Base-by-base conservation (phyloP, 1,140 invertebrate genomes). In the Drosophila sp. region DNA sequence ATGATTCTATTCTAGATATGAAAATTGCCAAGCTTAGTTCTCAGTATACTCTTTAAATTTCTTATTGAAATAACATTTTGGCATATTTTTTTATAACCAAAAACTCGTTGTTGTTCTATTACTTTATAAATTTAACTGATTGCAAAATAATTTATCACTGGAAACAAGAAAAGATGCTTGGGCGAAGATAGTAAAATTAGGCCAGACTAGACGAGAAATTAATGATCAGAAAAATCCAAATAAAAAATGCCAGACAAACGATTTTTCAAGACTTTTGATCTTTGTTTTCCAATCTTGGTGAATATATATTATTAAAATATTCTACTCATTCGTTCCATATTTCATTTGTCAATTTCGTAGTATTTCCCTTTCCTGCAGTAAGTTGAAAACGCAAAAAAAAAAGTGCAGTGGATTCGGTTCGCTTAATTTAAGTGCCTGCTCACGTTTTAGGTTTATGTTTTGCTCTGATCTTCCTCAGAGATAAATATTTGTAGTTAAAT, bases 381-480 rank as follows among this genome's bases (percentile, higher is more conserved):
- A 47, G 30, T 75, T 25, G 23, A 38, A 67, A 66, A 75, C 56
- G 38, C 71, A 75, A 75, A 75, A 74, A 72, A 38, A 72, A 72
- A 38, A 72, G 55, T 76, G 65, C 73, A 76, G n/a, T 47, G 33
- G 41, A 76, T 76, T 62, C 54, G 54, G 10, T 50, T 27, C 56
- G 65, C 66, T 74, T 67, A 78, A 81, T 79, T 76, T 66, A 67
- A 81, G 82, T 80, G 76, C 44, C 76, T 74, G 76, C 81, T 85
- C 82, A 85, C 82, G 82, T 82, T 82, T 87, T 66, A 58, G 62
- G 41, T 71, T 79, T 50, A 27, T 27, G 44, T 25, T 70, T 27
- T 66, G 58, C 47, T 32, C 54, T 67, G 82, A 85, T 84, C 61
- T 69, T 74, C 70, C 44, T 50, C 44, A 27, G 44, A 50, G 44